Percentiles rank a stretch among this genome's conserved stretches.
Evolutionary conservation across 2,888 invertebrate species (phyloP).

Genomic region (Sarcophaga subvicina): DNA sequence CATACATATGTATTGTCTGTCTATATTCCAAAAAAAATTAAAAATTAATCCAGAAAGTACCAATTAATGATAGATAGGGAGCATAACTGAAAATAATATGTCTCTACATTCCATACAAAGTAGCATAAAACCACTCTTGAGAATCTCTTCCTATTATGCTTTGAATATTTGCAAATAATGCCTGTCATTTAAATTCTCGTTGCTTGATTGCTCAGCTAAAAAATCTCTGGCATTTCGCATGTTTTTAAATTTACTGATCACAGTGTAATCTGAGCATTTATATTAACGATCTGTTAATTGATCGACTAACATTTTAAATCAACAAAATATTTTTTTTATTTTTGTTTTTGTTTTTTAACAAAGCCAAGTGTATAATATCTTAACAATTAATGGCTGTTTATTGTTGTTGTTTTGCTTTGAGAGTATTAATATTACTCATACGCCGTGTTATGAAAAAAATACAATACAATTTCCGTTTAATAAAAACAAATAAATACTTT

Average conservation of each 20-base stretch:
- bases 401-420: background rate
- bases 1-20: too few relatives aligned
- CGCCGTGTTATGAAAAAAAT: background rate
- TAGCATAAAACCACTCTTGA: too few relatives aligned
- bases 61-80: too few relatives aligned
- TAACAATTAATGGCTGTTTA: constrained; percentile 2
- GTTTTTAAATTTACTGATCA: background rate
- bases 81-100: too few relatives aligned
- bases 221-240: too few relatives aligned
- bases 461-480: constrained; percentile 42
- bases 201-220: too few relatives aligned
- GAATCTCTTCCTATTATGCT: too few relatives aligned
- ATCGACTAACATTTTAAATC: constrained; percentile 26
- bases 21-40: too few relatives aligned
- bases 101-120: too few relatives aligned
- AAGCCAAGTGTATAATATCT: constrained; percentile 8
- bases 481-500: constrained; percentile 43
- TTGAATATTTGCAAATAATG: too few relatives aligned
- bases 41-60: too few relatives aligned
- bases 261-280: background rate
- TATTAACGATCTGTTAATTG: constrained; percentile 6
- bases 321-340: background rate
- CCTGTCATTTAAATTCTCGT: too few relatives aligned
- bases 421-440: constrained; percentile 56
- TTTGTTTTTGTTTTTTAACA: background rate